Conservation (phyloP, 2,113 vertebrate genomes). For the Saguinus midas region DNA sequence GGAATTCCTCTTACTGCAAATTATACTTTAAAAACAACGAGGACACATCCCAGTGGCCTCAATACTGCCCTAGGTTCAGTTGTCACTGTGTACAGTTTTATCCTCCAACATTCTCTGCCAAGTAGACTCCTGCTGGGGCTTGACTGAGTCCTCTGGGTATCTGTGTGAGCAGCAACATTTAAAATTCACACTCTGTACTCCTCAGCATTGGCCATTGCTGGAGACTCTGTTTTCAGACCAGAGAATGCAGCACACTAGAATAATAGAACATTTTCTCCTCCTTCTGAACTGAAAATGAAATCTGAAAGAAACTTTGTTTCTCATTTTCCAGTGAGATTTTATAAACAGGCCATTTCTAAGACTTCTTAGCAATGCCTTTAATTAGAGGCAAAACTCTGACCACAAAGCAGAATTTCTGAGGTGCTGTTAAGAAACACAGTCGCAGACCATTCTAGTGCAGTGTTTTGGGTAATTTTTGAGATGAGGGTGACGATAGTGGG, state of each 20-base stretch:
- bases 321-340: slow-evolving; percentile 12
- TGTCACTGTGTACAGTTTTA: slow-evolving; percentile 69
- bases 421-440: background rate
- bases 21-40: slow-evolving; percentile 75
- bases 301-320: slow-evolving; percentile 20
- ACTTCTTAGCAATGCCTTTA: background rate
- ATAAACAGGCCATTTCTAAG: background rate
- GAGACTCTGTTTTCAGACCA: slow-evolving; percentile 6
- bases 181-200: slow-evolving; percentile 67
- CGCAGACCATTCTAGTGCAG: fast-evolving
- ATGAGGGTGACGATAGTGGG: fast-evolving
- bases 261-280: slow-evolving; percentile 39
- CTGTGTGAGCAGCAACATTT: background rate
- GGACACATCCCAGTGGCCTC: slow-evolving; percentile 65
- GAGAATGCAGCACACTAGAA: background rate
- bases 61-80: slow-evolving; percentile 67
- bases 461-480: background rate
- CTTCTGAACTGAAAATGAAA: slow-evolving; percentile 35
- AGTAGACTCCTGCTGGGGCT: slow-evolving; percentile 61
- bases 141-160: slow-evolving; percentile 28
- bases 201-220: background rate
- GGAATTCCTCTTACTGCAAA: slow-evolving; percentile 54
- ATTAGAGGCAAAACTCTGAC: background rate
- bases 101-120: slow-evolving; percentile 66
- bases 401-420: background rate